Percentiles rank a stretch among this genome's conserved stretches.
Conservation (phyloP, 2,113 vertebrate species). For the Psilopsiagon aurifrons region DNA sequence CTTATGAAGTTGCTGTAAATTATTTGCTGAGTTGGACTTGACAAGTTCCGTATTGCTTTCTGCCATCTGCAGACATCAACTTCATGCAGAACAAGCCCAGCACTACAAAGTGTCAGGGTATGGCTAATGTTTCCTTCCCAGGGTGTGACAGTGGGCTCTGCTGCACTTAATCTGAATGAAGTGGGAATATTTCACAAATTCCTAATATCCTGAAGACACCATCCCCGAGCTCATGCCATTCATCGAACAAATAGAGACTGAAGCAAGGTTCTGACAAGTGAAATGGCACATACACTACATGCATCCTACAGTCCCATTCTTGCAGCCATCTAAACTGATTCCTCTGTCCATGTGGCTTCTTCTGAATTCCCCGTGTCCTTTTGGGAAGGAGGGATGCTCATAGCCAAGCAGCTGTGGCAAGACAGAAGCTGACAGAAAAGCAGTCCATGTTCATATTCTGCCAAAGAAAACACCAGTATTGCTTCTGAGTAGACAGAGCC, state of each 20-base stretch:
- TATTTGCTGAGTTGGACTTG: background rate
- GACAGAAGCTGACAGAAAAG: background rate
- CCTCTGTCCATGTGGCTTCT: background rate
- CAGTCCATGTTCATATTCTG: background rate
- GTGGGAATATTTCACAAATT: background rate
- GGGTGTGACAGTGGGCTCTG: background rate
- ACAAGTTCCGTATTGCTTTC: conserved; percentile 55
- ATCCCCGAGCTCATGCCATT: background rate
- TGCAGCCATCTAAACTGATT: background rate
- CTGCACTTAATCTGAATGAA: background rate
- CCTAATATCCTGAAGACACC: background rate
- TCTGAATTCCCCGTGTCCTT: background rate
- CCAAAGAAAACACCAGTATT: background rate
- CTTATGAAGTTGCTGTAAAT: background rate
- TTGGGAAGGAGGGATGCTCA: background rate
- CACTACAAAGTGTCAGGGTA: background rate
- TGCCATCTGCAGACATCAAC: background rate
- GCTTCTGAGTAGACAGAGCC: background rate
- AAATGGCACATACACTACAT: background rate
- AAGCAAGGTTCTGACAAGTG: background rate
- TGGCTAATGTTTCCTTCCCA: background rate
- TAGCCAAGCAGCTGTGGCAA: background rate
- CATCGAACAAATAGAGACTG: background rate
- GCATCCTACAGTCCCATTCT: background rate
- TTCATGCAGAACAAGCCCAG: background rate